Evolutionary conservation across 2,113 vertebrate genomes (phyloP), one percentile per base, ranked within the genome.

Genomic region (Gymnogyps californianus): DNA sequence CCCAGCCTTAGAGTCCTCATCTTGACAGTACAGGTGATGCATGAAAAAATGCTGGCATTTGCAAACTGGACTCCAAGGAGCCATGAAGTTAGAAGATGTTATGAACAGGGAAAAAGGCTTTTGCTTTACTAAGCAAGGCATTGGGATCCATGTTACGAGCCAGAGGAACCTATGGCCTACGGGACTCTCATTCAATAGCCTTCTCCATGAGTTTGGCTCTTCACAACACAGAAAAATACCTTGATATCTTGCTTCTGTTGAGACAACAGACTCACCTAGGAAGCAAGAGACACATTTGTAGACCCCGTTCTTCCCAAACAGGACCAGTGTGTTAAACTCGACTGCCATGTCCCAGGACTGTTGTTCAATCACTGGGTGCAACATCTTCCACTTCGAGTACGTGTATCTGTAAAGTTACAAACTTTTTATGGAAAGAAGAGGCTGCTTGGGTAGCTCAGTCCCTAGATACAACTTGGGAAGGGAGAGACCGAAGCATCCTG

Each of bases 301-400:
- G 11, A 2, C 1, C 11, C 44, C 18, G 17, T 74, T 58, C 38
- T 34, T 34, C 61, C 59, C 69, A 57, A 84, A 67, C 0, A 19
- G 2, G 20, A 65, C 13, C 24, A 2, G 2, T 28, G 14, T 0
- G 1, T 51, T 25, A 28, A 61, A 66, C 6, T n/a, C 0, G 0
- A 54, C 21, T 59, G 29, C 21, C 21, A 20, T 2, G 6, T 32
- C 78, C 32, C 51, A 46, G n/a, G 13, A 22, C 34, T 1, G 0
- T 8, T 54, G 29, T 15, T 32, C 10, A 28, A 4, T 16, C 32
- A 44, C 29, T 13, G 29, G 47, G 11, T 29, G 31, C 2, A 75
- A 78, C 78, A 29, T 31, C 12, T 85, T 42, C 34, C 26, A 11
- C 44, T 67, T 40, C 0, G 2, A 19, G 26, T 46, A n/a, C 0